A percentile compares a stretch with the other conserved stretches of the same genome.
Evolutionary conservation across 2,888 invertebrate species (phyloP).

Genomic region (Adelphocoris suturalis): DNA sequence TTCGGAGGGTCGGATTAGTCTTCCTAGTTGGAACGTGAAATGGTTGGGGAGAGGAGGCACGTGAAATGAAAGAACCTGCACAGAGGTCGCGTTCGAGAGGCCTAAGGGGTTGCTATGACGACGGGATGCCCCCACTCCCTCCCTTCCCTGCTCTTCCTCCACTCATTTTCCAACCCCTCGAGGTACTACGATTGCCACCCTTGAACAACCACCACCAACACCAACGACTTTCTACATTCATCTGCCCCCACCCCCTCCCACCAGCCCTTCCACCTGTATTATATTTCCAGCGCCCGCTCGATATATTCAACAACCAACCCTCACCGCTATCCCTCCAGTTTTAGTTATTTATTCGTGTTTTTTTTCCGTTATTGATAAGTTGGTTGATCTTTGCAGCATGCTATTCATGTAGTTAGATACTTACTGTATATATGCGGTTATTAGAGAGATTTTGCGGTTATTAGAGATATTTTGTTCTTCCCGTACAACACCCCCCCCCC

Average conservation of each 20-base stretch:
- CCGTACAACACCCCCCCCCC: too few relatives aligned
- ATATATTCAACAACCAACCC: conserved; percentile 55
- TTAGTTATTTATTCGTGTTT: background rate
- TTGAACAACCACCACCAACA: conserved; percentile 34
- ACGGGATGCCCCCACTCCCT: background rate
- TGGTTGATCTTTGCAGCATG: too few relatives aligned
- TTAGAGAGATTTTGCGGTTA: too few relatives aligned
- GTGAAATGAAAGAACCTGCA: conserved; percentile 35
- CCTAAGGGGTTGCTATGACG: conserved; percentile 45
- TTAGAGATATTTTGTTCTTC: too few relatives aligned
- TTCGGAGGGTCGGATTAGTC: conserved; percentile 1
- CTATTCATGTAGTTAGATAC: too few relatives aligned
- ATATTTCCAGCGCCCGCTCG: conserved; percentile 33
- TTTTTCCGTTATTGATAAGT: too few relatives aligned
- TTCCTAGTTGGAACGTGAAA: conserved; percentile 41
- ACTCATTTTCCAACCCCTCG: conserved; percentile 1
- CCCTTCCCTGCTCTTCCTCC: background rate
- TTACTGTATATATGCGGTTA: too few relatives aligned
- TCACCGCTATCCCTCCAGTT: background rate
- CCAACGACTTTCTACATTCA: conserved; percentile 31
- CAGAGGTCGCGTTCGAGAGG: conserved; percentile 15
- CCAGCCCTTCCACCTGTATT: conserved; percentile 25
- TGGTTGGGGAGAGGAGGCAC: background rate
- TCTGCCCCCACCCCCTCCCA: background rate
- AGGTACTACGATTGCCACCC: conserved; percentile 6